Conservation (phyloP, 2,113 vertebrate genomes). For the Platycercus adscitus region DNA sequence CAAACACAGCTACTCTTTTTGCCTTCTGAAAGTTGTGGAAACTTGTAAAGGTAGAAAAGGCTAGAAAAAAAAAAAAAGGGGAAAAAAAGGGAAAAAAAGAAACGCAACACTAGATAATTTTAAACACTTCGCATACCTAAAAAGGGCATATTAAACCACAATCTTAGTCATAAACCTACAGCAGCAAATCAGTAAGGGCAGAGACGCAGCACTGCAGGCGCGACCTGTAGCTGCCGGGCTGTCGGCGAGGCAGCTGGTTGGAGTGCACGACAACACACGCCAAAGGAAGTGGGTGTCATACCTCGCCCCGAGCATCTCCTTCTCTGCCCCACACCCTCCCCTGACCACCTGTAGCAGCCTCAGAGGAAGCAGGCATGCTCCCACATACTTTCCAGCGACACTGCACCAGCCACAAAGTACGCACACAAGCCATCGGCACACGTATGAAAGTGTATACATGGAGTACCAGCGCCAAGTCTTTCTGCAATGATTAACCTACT, state of each 20-base stretch:
- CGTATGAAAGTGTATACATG: neutral
- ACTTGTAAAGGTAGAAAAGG: slow-evolving; percentile 49
- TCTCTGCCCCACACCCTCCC: slow-evolving; percentile 66
- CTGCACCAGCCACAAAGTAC: slow-evolving; percentile 61
- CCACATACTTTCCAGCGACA: slow-evolving; percentile 77
- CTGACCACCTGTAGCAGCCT: slow-evolving; percentile 86
- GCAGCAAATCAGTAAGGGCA: slow-evolving; percentile 60
- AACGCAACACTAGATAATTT: slow-evolving; percentile 49
- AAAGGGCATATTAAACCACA: slow-evolving; percentile 75
- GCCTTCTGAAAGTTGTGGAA: slow-evolving; percentile 2
- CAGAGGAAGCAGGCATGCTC: slow-evolving; percentile 83
- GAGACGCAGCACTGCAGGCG: slow-evolving; percentile 46
- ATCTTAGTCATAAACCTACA: slow-evolving; percentile 74
- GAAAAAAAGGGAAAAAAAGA: neutral
- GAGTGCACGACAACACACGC: slow-evolving; percentile 49
- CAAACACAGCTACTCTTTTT: neutral
- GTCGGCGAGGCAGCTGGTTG: slow-evolving; percentile 47
- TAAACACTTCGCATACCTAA: slow-evolving; percentile 63
- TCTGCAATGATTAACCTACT: slow-evolving; percentile 16
- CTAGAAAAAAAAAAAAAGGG: neutral
- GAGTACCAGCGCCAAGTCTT: neutral
- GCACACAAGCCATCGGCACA: neutral
- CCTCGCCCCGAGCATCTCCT: slow-evolving; percentile 70
- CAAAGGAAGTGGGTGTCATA: slow-evolving; percentile 86
- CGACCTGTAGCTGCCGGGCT: slow-evolving; percentile 60